These are phyloP conservation scores for Sussaba pulchella DNA, from an alignment of 2,888 invertebrate species.

Conservation along the genomic window DNA sequence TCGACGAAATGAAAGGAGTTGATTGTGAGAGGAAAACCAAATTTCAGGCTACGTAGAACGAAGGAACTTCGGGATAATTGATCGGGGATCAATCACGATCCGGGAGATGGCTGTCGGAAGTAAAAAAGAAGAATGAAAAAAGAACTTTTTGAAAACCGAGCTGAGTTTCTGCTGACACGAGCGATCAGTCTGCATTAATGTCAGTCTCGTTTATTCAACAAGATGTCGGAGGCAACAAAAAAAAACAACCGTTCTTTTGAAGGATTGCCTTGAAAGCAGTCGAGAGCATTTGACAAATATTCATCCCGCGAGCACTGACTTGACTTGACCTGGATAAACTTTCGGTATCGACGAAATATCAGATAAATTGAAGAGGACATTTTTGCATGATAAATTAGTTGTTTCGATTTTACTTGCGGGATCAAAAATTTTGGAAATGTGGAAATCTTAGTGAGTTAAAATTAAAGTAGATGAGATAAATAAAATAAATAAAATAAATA, in stretches of 20 bases:
- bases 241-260: slow-evolving; percentile 8
- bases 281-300: slow-evolving; percentile 3
- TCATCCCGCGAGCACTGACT: background rate
- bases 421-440: no score
- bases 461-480: no score
- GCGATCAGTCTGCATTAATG: slow-evolving; percentile 59
- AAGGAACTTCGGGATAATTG: slow-evolving; percentile 39
- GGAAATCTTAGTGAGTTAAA: no score
- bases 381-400: no score
- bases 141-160: slow-evolving; percentile 1
- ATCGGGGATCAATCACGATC: slow-evolving; percentile 54
- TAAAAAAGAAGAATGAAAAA: background rate
- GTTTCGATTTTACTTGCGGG: no score
- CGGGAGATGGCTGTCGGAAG: slow-evolving; percentile 24
- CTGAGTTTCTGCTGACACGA: background rate
- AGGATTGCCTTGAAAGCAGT: slow-evolving; percentile 1
- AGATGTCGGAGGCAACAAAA: slow-evolving; percentile 2
- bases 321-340: background rate
- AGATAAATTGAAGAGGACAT: no score
- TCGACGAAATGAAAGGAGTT: background rate
- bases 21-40: background rate
- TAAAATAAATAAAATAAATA: no score
- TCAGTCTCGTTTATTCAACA: slow-evolving; percentile 27
- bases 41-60: slow-evolving; percentile 1
- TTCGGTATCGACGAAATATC: background rate